Evolutionary conservation across 2,888 invertebrate genomes (phyloP).

Genomic region (Limnephilus auricula): DNA sequence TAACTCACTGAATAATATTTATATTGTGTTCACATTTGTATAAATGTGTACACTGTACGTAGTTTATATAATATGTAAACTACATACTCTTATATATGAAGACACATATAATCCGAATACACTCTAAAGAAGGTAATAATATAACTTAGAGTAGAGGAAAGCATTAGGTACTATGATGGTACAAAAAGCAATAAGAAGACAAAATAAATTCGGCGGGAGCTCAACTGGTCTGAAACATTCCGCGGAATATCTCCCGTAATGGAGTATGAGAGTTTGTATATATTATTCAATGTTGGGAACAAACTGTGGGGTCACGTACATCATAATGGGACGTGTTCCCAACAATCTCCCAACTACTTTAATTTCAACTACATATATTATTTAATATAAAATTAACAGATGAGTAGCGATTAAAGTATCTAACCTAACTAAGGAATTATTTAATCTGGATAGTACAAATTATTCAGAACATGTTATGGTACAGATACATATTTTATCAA

Average conservation of each 20-base stretch:
- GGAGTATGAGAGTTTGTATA: conserved; percentile 12
- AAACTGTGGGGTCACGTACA: neutral
- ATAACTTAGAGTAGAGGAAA: neutral
- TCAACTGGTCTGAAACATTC: conserved; percentile 14
- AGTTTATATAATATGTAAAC: neutral
- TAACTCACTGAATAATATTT: neutral
- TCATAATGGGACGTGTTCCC: neutral
- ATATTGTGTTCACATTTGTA: neutral
- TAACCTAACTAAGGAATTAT: neutral
- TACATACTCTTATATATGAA: neutral
- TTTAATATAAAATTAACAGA: neutral
- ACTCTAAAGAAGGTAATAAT: neutral
- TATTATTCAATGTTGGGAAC: neutral
- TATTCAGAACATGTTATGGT: no score
- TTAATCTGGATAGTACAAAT: no score
- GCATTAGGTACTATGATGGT: neutral
- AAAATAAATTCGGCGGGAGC: conserved; percentile 21
- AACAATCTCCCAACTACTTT: neutral
- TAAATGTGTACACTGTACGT: neutral
- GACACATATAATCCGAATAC: neutral
- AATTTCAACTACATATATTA: neutral
- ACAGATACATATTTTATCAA: no score
- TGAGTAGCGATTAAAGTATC: neutral
- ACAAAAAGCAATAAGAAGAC: conserved; percentile 11
- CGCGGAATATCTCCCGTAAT: neutral